These are phyloP conservation scores for Todus mexicanus DNA, from an alignment of 2,797 vertebrate species.

Conservation along the genomic window DNA sequence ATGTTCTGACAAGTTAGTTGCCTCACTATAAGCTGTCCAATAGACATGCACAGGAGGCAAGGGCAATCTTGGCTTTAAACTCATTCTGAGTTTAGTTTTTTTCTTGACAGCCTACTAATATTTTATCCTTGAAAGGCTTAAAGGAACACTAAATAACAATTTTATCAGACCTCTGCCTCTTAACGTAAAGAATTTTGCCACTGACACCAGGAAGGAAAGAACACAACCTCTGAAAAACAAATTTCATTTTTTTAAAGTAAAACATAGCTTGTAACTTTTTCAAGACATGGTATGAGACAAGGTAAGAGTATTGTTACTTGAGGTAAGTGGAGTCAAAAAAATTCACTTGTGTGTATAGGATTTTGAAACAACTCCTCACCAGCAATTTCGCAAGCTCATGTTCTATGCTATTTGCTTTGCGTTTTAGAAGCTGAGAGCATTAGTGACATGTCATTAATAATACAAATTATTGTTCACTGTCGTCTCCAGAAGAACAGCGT, in stretches of 20 bases:
- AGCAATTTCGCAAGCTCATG: not conserved
- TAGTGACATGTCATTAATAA: not conserved
- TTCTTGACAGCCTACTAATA: not conserved
- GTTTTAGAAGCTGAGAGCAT: not conserved
- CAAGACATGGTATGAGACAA: no score
- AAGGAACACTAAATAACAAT: not conserved
- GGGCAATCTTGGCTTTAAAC: not conserved
- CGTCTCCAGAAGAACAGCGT: not conserved
- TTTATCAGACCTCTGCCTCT: not conserved
- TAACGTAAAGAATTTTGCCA: not conserved
- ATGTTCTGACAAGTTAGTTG: not conserved
- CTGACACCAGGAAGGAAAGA: not conserved
- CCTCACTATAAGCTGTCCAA: not conserved
- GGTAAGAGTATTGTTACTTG: not conserved
- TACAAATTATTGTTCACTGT: constrained; percentile 5
- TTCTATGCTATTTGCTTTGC: not conserved
- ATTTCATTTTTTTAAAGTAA: not conserved
- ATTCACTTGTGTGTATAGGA: not conserved
- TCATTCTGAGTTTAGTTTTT: not conserved
- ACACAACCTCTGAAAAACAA: not conserved
- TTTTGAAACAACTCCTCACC: not conserved
- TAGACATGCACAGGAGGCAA: not conserved
- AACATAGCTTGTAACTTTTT: not conserved
- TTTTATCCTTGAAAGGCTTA: not conserved
- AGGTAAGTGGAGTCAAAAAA: not conserved